Base-by-base conservation (phyloP, 2,888 invertebrate genomes). In the Clepsis dumicolana region DNA sequence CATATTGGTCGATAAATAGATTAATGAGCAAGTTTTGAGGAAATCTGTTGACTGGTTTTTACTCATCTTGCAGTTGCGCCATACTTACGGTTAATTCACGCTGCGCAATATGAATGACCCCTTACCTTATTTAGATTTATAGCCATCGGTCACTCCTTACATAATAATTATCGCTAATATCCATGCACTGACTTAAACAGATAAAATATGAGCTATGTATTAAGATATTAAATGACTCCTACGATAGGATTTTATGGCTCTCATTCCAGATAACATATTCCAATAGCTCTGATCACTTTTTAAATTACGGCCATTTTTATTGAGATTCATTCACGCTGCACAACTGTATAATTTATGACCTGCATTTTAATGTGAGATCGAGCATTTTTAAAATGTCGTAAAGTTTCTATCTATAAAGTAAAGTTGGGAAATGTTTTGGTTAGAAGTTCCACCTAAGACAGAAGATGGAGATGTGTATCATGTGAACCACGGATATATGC, bases 81-180 rank as follows among this genome's bases (percentile, higher is more conserved):
- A 82, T 66, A 53, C 59, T 32, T 53, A 35, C 64, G 32, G 35
- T 65, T 64, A 60, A 77, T 75, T 78, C 71, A 77, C 75, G 69
- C 72, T 71, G 73, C 75, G 75, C 72, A 78, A 75, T 72, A 71
- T 66, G 77, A 73, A 74, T 87, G 84, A 86, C 83, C 85, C 86
- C 79, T 82, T 83, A 74, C 87, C 86, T 81, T 86, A 80, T 82
- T 79, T 66, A 81, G 81, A 80, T 79, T 82, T 80, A 80, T 77
- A 72, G 73, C 78, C 71, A 71, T 71, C 74, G 71, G 77, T 75
- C 70, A 70, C 32, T 54, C 65, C 64, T 71, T 74, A 71, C 67
- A 70, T 70, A 74, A 70, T 71, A 65, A 68, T 67, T 61, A 69
- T n/a, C 35, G 24, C 54, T 68, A 68, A 68, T 63, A 59, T 68